A percentile compares a stretch with the other conserved stretches of the same genome.
Evolutionary conservation across 1,140 invertebrate genomes (phyloP).

Genomic region (Cotesia vestalis): DNA sequence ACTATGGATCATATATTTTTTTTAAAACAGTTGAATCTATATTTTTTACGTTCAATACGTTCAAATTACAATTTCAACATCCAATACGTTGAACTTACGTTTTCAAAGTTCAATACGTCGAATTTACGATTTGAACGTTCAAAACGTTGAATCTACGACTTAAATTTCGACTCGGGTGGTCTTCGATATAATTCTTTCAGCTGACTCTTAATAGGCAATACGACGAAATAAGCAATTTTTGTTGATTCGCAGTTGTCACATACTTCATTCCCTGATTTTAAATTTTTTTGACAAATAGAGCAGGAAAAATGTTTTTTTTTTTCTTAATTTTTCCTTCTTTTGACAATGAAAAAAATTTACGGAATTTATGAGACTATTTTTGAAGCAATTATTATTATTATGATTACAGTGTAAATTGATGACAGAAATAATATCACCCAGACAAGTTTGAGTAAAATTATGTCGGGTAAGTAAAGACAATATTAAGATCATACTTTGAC

Average conservation of each 20-base stretch:
- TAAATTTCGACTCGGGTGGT: too few relatives aligned
- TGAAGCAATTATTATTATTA: neutral
- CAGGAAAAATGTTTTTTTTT: conserved; percentile 25
- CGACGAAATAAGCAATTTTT: neutral
- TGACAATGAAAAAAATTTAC: conserved; percentile 20
- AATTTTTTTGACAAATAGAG: neutral
- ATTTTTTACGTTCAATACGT: too few relatives aligned
- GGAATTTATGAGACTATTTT: conserved; percentile 26
- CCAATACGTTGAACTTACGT: too few relatives aligned
- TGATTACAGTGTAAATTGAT: conserved; percentile 25
- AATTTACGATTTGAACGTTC: too few relatives aligned
- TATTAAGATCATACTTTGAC: conserved; percentile 27
- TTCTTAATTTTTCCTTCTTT: neutral
- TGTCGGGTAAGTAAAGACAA: conserved; percentile 23
- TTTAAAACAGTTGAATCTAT: too few relatives aligned
- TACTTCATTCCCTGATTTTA: neutral
- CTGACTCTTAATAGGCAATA: neutral
- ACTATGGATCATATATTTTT: too few relatives aligned
- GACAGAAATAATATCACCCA: conserved; percentile 21
- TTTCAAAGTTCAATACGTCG: too few relatives aligned
- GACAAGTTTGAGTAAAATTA: conserved; percentile 14
- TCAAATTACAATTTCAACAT: too few relatives aligned
- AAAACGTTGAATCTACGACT: too few relatives aligned
- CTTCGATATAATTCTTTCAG: neutral
- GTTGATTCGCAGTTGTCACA: neutral